Evolutionary conservation across 2,113 vertebrate species (phyloP).

Genomic region (Spea bombifrons): DNA sequence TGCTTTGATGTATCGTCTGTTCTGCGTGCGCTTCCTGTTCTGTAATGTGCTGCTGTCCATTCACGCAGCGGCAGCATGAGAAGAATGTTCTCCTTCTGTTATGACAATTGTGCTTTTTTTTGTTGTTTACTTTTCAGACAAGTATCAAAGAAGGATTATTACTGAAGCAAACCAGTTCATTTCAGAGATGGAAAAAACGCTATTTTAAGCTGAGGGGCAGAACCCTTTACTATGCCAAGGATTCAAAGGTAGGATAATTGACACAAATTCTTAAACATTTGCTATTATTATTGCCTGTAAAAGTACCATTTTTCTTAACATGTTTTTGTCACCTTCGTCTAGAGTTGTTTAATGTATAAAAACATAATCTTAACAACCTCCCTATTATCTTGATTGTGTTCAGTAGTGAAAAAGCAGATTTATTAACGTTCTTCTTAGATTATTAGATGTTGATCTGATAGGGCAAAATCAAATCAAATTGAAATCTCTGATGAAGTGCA

Average conservation of each 20-base stretch:
- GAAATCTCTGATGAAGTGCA: too few relatives aligned
- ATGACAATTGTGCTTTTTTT: constrained; percentile 48
- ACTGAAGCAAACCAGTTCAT: constrained; percentile 98
- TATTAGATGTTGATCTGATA: too few relatives aligned
- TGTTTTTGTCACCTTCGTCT: neutral
- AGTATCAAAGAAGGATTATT: constrained; percentile 94
- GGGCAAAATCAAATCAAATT: too few relatives aligned
- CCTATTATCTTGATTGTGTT: too few relatives aligned
- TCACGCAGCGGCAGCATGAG: constrained; percentile 24
- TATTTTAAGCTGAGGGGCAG: constrained; percentile 96
- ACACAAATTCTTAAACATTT: constrained; percentile 9
- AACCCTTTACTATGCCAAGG: constrained; percentile 97
- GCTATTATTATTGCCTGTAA: neutral
- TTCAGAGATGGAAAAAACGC: constrained; percentile 97
- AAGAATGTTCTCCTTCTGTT: constrained; percentile 33
- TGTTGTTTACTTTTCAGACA: constrained; percentile 71
- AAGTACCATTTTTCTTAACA: neutral
- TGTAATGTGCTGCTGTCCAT: neutral
- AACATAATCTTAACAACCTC: too few relatives aligned
- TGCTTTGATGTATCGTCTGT: neutral
- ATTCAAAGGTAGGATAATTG: constrained; percentile 83
- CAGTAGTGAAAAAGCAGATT: too few relatives aligned
- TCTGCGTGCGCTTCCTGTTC: neutral
- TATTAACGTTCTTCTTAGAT: too few relatives aligned
- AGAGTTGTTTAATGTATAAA: neutral